Evolutionary conservation across 2,888 invertebrate genomes (phyloP).

Genomic region (Rotaria magnacalcarata): DNA sequence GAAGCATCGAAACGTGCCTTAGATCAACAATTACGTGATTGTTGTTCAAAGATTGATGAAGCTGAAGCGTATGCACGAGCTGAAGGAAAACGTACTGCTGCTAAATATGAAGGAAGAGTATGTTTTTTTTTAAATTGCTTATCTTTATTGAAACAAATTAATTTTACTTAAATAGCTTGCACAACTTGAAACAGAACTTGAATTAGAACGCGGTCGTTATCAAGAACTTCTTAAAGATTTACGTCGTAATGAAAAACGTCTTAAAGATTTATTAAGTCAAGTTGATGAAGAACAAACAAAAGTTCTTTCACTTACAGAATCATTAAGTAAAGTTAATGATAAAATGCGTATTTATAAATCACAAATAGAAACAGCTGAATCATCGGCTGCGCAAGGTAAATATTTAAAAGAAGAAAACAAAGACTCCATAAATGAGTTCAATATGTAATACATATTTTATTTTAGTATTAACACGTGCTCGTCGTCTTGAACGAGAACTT

Average conservation of each 20-base stretch:
- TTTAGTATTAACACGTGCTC: slow-evolving; percentile 2
- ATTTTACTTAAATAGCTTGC: slow-evolving; percentile 27
- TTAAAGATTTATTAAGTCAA: slow-evolving; percentile 43
- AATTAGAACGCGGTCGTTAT: slow-evolving; percentile 44
- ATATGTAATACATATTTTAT: not conserved
- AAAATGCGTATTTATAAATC: slow-evolving; percentile 45
- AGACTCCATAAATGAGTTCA: no score
- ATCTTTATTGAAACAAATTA: not conserved
- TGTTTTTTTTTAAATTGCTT: not conserved
- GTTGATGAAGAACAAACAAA: slow-evolving; percentile 46
- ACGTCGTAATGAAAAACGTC: slow-evolving; percentile 43
- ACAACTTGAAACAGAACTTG: slow-evolving; percentile 44
- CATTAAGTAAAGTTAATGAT: slow-evolving; percentile 45
- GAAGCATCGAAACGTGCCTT: slow-evolving; percentile 41
- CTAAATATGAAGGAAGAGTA: slow-evolving; percentile 46
- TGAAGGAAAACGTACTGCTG: slow-evolving; percentile 43
- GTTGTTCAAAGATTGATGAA: slow-evolving; percentile 42
- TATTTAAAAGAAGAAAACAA: not conserved
- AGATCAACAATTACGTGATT: slow-evolving; percentile 45
- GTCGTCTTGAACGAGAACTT: slow-evolving; percentile 44
- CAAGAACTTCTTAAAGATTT: slow-evolving; percentile 46
- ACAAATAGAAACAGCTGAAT: slow-evolving; percentile 44
- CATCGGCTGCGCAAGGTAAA: slow-evolving; percentile 1
- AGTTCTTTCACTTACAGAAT: slow-evolving; percentile 45
- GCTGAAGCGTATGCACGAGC: slow-evolving; percentile 45